Conservation (phyloP, 53 echinoderm and acorn worm genomes). For the Arbacia lixula region DNA sequence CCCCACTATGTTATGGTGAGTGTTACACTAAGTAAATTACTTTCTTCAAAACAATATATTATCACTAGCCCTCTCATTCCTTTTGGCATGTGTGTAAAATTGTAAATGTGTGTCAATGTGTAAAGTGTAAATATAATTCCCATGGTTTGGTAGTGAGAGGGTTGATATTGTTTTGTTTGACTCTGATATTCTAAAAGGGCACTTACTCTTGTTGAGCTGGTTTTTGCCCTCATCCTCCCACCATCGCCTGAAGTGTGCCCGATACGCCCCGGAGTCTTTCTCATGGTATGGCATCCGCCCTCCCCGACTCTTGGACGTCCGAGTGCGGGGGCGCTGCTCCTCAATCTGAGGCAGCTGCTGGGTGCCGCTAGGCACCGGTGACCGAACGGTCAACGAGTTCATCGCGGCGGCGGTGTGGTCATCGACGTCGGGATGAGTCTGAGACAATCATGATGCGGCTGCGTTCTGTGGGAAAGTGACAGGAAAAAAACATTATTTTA, state of each 20-base stretch:
- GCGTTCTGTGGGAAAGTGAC: background rate
- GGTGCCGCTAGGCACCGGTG: slow-evolving; percentile 3
- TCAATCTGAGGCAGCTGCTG: slow-evolving; percentile 38
- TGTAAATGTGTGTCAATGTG: background rate
- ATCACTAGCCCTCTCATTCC: background rate
- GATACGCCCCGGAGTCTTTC: slow-evolving; percentile 66
- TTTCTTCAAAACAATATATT: no score
- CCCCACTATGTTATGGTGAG: no score
- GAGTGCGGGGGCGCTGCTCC: slow-evolving; percentile 10
- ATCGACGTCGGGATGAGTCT: background rate
- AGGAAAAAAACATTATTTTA: background rate
- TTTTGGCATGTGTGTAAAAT: background rate
- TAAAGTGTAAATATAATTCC: no score
- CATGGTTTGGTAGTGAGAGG: no score
- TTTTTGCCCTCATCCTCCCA: slow-evolving; percentile 70
- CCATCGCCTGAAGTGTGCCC: slow-evolving; percentile 74
- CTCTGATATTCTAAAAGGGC: background rate
- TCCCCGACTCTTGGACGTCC: background rate
- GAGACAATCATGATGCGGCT: no score
- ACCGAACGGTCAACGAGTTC: slow-evolving; percentile 26
- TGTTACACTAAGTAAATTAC: no score
- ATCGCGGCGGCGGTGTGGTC: background rate
- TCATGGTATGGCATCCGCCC: slow-evolving; percentile 5
- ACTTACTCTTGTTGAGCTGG: slow-evolving; percentile 59
- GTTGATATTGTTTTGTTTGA: no score